These are phyloP conservation scores for Lasioglossum malachurum DNA, from an alignment of 2,888 invertebrate species.

Conservation along the genomic window DNA sequence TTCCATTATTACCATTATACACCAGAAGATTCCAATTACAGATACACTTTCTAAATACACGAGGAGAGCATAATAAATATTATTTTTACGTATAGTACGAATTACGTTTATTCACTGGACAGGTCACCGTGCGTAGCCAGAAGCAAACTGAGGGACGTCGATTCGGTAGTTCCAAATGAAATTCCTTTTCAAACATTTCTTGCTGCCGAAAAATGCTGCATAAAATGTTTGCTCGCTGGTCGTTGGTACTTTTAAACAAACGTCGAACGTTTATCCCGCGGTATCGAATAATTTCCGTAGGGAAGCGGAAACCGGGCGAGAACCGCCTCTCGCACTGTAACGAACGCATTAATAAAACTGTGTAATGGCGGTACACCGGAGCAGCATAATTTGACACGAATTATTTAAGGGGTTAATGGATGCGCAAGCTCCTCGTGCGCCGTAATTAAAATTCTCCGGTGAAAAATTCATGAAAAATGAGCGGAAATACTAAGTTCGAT, in stretches of 20 bases:
- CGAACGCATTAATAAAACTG: conserved; percentile 1
- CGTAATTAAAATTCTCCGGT: conserved; percentile 20
- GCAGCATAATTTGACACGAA: conserved; percentile 1
- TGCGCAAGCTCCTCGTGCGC: not conserved
- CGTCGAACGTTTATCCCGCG: not conserved
- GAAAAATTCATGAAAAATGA: conserved; percentile 44
- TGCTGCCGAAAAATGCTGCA: too few species aligned
- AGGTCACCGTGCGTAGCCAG: not conserved
- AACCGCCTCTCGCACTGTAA: not conserved
- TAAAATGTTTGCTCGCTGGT: not conserved
- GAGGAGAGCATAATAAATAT: not conserved
- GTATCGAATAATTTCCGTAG: not conserved
- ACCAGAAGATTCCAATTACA: not conserved
- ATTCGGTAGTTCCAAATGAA: not conserved
- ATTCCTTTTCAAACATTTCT: not conserved
- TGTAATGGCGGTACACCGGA: not conserved
- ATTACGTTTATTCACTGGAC: not conserved
- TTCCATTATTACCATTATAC: too few species aligned
- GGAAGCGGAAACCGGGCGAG: not conserved
- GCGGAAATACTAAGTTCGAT: conserved; percentile 16
- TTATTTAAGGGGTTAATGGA: conserved; percentile 25
- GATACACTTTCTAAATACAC: not conserved
- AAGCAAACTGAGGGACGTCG: not conserved
- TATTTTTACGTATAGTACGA: not conserved
- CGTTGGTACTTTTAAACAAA: not conserved